Evolutionary conservation across 2,113 vertebrate genomes (phyloP).

Genomic region (Atlantisia rogersi): DNA sequence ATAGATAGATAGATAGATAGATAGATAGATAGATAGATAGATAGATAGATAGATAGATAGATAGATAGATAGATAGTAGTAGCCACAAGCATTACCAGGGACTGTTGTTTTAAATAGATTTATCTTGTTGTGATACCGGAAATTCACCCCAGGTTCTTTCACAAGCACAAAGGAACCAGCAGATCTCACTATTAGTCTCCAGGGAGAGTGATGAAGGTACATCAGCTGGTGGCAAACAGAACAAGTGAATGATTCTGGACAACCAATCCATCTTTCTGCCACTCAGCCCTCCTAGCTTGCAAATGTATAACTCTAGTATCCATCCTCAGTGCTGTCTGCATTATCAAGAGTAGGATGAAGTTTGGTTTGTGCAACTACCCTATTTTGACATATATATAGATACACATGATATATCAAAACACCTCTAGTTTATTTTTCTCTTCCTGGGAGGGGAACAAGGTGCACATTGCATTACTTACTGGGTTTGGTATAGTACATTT

Average conservation of each 20-base stretch:
- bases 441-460: not conserved
- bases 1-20: no score
- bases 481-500: not conserved
- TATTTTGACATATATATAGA: not conserved
- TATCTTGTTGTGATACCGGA: not conserved
- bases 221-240: not conserved
- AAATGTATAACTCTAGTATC: not conserved
- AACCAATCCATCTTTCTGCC: conserved; percentile 22
- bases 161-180: not conserved
- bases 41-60: no score
- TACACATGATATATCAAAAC: not conserved
- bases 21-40: no score
- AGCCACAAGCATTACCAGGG: not conserved
- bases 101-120: conserved; percentile 3
- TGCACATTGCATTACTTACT: not conserved
- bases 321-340: not conserved
- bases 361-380: not conserved
- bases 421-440: not conserved
- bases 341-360: not conserved
- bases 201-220: conserved; percentile 5
- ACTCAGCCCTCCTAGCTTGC: not conserved
- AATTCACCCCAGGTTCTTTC: not conserved
- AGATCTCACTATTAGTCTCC: conserved; percentile 12
- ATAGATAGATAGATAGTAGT: no score
- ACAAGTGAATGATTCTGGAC: not conserved